phyloP scores from a whole-genome alignment of 2,797 vertebrate species.

The Pseudochirops cupreus region DNA sequence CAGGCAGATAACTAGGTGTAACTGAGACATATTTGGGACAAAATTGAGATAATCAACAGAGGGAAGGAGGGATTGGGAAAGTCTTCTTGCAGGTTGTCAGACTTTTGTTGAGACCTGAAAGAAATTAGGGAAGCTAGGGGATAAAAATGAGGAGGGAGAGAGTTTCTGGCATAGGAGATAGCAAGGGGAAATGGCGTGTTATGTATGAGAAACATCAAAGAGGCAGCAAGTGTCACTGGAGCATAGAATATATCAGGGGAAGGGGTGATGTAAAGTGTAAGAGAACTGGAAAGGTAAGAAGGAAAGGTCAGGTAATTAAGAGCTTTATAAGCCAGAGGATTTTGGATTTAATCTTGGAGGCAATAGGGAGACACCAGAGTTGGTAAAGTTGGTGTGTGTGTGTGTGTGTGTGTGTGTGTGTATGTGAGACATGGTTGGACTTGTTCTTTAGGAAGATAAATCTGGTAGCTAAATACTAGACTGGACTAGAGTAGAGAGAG shows the following conservation, averaged over 20 bases:
- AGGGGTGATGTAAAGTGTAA: not conserved
- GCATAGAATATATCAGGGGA: not conserved
- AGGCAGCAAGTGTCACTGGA: not conserved
- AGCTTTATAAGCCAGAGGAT: not conserved
- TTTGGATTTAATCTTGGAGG: not conserved
- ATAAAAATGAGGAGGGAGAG: not conserved
- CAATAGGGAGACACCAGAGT: not conserved
- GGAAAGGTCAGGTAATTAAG: not conserved
- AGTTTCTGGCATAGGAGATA: not conserved
- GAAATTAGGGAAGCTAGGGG: not conserved
- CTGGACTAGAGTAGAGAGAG: not conserved
- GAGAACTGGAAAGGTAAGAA: not conserved
- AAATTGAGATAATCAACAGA: not conserved
- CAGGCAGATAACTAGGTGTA: not conserved
- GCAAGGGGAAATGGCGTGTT: not conserved
- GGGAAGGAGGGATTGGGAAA: not conserved
- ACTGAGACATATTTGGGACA: not conserved
- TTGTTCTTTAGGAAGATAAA: not conserved
- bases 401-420: too few relatives aligned
- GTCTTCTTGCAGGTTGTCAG: not conserved
- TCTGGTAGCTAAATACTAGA: not conserved
- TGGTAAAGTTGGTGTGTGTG: not conserved
- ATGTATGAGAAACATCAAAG: not conserved
- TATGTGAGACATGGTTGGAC: not conserved
- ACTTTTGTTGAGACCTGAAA: not conserved